Base-by-base conservation (phyloP, 2,797 vertebrate species). In the Cheirogaleus major region DNA sequence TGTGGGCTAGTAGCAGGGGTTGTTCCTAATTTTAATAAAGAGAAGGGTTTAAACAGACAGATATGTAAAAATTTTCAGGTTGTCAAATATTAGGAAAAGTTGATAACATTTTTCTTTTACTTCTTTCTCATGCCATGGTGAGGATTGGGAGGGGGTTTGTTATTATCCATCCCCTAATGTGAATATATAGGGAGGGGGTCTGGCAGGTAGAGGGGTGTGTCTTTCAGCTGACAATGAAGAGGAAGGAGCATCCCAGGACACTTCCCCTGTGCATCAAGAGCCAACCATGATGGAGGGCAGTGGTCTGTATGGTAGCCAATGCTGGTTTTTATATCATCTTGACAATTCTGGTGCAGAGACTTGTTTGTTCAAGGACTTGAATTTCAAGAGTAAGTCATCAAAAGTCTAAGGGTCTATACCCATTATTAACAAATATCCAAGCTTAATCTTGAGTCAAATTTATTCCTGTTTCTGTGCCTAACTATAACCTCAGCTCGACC, bases 1-100 rank as follows among this genome's bases (percentile, higher is more conserved):
- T 55, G 22, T 32, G 12, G 10, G 6, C 76, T 52, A 18, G 7
- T 30, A 57, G 32, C 5, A 81, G 35, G 73, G 13, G 15, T 43
- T 85, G 3, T 38, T 90, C 18, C 65, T 75, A 91, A 94, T 86
- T 80, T 96, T 45, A 63, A 55, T 94, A 83, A 79, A n/a, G 55
- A 73, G 43, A 73, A 82, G 25, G 30, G 73, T 41, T 95, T 61
- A 89, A 83, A 76, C 2, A 57, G 57, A 50, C 3, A 38, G 11
- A 70, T 55, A 10, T 63, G 14, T 85, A 84, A 89, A 95, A 82
- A 65, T 59, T 1, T 25, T 73, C 45, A 95, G 32, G 59, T 73
- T 57, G 41, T 72, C 25, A 35, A 63, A 83, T 80, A 22, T 86
- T 72, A 12, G 57, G 43, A 27, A 92, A 67, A 93, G 48, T 30